Conservation (phyloP, 2,888 invertebrate species). For the Melanophora roralis region DNA sequence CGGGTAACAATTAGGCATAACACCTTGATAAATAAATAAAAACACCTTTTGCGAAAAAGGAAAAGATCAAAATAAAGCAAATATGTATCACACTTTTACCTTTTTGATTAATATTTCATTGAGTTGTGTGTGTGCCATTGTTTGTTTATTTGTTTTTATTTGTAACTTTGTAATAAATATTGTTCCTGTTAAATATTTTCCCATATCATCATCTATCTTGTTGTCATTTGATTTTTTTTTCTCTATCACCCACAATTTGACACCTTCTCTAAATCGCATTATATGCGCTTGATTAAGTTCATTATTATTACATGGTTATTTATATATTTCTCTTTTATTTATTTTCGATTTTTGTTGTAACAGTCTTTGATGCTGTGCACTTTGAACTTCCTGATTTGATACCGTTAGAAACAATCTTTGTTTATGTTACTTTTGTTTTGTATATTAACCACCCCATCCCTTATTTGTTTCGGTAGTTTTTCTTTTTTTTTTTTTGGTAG, state of each 20-base stretch:
- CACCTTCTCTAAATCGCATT: constrained; percentile 55
- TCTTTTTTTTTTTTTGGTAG: background rate
- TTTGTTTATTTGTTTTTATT: too few relatives aligned
- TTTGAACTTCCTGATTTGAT: constrained; percentile 33
- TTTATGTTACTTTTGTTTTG: background rate
- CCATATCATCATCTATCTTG: constrained; percentile 24
- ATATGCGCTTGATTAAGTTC: constrained; percentile 59
- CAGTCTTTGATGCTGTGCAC: background rate
- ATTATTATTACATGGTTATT: constrained; percentile 65
- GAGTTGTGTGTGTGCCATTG: background rate
- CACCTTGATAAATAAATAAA: background rate
- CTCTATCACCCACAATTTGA: constrained; percentile 24
- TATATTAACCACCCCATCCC: background rate
- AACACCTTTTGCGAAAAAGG: too few relatives aligned
- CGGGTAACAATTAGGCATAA: background rate
- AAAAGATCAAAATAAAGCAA: too few relatives aligned
- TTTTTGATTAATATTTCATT: constrained; percentile 23
- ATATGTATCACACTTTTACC: background rate
- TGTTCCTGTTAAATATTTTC: constrained; percentile 39
- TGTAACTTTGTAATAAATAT: too few relatives aligned
- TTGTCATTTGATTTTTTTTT: constrained; percentile 29
- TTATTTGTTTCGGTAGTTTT: background rate
- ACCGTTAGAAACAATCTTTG: background rate
- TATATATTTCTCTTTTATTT: constrained; percentile 37
- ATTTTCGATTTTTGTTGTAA: constrained; percentile 19